Evolutionary conservation across 1,140 invertebrate genomes (phyloP).

Genomic region (Drosophila grimshawi): DNA sequence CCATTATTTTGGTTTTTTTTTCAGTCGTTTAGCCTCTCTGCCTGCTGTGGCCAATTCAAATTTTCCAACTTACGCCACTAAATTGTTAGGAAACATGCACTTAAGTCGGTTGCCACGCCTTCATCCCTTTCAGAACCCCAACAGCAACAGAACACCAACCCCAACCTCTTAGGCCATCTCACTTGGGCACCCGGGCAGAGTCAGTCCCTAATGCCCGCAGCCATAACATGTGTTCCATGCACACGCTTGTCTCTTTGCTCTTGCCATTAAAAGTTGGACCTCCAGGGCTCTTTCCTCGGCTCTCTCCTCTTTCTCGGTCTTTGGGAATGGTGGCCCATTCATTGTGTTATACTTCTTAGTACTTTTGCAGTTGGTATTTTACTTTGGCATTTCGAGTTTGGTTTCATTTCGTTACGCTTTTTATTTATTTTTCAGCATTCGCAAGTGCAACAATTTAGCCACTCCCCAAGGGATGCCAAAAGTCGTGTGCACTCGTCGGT

Average conservation of each 20-base stretch:
- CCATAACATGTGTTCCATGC: slow-evolving; percentile 72
- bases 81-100: slow-evolving; percentile 82
- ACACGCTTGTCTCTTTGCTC: slow-evolving; percentile 71
- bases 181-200: background rate
- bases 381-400: slow-evolving; percentile 66
- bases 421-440: slow-evolving; percentile 49
- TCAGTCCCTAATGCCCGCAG: slow-evolving; percentile 50
- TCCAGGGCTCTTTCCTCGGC: slow-evolving; percentile 50
- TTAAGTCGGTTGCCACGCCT: slow-evolving; percentile 60
- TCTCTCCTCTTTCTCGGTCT: background rate
- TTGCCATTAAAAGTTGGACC: slow-evolving; percentile 78
- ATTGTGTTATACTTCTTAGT: slow-evolving; percentile 49
- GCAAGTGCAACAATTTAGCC: slow-evolving; percentile 74
- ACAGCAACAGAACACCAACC: too few relatives aligned
- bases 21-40: slow-evolving; percentile 20
- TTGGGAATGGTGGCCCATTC: slow-evolving; percentile 40
- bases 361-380: slow-evolving; percentile 71
- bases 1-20: slow-evolving; percentile 25
- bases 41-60: slow-evolving; percentile 67
- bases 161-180: background rate
- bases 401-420: slow-evolving; percentile 63
- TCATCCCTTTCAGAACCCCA: background rate
- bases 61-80: slow-evolving; percentile 77
- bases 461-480: background rate
- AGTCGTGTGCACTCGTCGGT: too few relatives aligned